A percentile compares a stretch with the other conserved stretches of the same genome.
These are phyloP conservation scores for Lucifuga dentata DNA, from an alignment of 2,113 vertebrate genomes.

Conservation along the genomic window DNA sequence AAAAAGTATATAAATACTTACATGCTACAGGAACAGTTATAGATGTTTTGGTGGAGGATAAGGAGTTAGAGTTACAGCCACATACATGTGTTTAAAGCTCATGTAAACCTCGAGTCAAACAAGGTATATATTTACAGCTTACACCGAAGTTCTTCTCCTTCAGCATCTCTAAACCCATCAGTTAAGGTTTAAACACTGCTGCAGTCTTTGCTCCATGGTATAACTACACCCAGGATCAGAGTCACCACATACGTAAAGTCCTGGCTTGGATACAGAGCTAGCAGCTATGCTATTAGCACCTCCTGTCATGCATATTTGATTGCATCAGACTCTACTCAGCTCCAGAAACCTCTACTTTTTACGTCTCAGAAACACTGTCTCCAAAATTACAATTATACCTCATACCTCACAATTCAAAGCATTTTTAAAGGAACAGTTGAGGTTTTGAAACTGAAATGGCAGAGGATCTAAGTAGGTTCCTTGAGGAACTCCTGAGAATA, in stretches of 20 bases:
- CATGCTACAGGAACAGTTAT: conserved; percentile 23
- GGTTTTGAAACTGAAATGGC: no score
- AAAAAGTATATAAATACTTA: conserved; percentile 19
- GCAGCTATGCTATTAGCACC: background rate
- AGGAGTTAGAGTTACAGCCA: conserved; percentile 24
- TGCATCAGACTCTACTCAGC: no score
- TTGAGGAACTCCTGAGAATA: no score
- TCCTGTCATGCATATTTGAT: conserved; percentile 16
- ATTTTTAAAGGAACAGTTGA: no score
- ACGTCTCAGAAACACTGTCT: no score
- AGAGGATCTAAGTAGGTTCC: no score
- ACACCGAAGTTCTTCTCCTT: conserved; percentile 20
- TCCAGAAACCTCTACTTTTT: no score
- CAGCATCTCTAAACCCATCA: conserved; percentile 41
- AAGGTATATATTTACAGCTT: conserved; percentile 44
- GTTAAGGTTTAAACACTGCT: background rate
- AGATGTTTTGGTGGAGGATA: conserved; percentile 19
- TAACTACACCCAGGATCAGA: conserved; percentile 1
- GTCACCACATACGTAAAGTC: conserved; percentile 8
- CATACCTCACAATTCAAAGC: no score
- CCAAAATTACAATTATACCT: no score
- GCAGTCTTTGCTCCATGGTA: conserved; percentile 10
- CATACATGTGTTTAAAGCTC: conserved; percentile 23
- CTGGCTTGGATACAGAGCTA: background rate
- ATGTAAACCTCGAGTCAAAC: conserved; percentile 31